Conservation (phyloP, 1,140 invertebrate genomes). For the Pachyrhynchus sulphureomaculatus region DNA sequence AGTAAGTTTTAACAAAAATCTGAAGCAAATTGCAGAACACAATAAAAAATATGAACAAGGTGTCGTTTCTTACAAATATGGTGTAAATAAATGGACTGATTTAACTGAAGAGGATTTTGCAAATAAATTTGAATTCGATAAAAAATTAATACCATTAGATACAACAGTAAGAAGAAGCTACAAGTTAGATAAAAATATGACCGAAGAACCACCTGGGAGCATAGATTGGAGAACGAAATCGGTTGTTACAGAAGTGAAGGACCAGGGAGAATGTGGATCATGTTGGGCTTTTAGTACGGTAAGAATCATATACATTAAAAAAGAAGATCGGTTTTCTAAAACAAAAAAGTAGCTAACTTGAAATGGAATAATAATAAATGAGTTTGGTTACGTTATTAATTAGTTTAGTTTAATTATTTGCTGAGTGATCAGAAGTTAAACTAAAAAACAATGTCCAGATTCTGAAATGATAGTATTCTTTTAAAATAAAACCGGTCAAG, state of each 20-base stretch:
- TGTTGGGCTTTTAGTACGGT: slow-evolving; percentile 84
- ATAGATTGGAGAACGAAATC: slow-evolving; percentile 59
- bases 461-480: too few species aligned
- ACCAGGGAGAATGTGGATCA: slow-evolving; percentile 76
- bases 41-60: background rate
- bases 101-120: background rate
- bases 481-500: too few species aligned
- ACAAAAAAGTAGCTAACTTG: background rate
- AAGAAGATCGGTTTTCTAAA: background rate
- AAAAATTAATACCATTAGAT: background rate
- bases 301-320: background rate
- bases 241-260: slow-evolving; percentile 68
- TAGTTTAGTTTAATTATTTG: too few species aligned
- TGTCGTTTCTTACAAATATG: background rate
- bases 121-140: background rate
- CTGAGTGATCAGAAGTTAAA: too few species aligned
- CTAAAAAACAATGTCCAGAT: too few species aligned
- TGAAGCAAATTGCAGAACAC: background rate
- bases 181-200: background rate
- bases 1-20: too few species aligned
- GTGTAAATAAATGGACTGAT: background rate
- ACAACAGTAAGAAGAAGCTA: background rate
- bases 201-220: background rate
- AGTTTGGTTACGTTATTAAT: background rate
- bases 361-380: background rate